Evolutionary conservation across 2,113 vertebrate genomes (phyloP).

Genomic region (Tenrec ecaudatus): DNA sequence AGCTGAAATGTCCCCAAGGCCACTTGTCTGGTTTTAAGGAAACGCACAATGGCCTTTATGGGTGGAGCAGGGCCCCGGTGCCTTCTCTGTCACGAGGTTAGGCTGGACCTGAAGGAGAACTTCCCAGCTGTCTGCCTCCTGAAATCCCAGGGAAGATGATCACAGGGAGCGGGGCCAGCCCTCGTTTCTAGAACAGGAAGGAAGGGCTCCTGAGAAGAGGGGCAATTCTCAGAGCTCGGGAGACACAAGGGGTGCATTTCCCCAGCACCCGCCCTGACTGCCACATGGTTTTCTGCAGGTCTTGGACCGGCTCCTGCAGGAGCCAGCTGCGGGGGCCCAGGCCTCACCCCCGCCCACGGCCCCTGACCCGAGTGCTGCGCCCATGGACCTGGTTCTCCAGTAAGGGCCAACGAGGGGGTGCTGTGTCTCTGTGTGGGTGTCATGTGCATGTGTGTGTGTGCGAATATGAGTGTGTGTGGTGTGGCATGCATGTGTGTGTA

Average conservation of each 20-base stretch:
- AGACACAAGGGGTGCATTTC: no score
- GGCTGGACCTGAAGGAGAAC: background rate
- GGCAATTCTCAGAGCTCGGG: background rate
- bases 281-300: slow-evolving; percentile 75
- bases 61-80: background rate
- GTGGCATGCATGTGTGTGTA: rapidly evolving
- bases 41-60: background rate
- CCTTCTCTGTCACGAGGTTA: background rate
- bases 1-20: background rate
- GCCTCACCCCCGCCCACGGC: rapidly evolving
- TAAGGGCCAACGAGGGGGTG: slow-evolving; percentile 66
- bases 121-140: background rate
- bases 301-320: slow-evolving; percentile 85
- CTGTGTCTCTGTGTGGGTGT: no score
- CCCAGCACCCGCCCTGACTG: background rate
- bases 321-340: slow-evolving; percentile 23
- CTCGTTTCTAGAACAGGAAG: background rate
- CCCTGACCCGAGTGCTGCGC: background rate
- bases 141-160: background rate
- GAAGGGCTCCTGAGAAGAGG: background rate
- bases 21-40: background rate
- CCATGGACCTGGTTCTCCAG: slow-evolving; percentile 80
- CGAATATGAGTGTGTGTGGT: no score
- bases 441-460: no score
- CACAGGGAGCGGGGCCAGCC: background rate